phyloP scores from a whole-genome alignment of 92 coral and sea anemone genomes.

The Siderastrea radians region DNA sequence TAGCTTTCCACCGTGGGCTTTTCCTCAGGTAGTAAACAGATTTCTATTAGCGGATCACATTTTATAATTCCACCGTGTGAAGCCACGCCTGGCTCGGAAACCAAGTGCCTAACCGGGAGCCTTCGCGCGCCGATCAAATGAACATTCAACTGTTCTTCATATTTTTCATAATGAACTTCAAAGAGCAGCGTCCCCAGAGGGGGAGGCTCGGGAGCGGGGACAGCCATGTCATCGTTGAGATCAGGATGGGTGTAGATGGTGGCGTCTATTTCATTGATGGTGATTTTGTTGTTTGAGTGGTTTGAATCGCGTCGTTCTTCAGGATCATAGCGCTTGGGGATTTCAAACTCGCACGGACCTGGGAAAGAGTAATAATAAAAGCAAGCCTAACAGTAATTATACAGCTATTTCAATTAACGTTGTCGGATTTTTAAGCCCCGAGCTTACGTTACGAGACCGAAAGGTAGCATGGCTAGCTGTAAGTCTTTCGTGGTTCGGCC shows the following conservation, averaged over 20 bases:
- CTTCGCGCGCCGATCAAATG: slow-evolving; percentile 71
- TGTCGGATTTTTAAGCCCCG: no score
- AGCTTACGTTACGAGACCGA: no score
- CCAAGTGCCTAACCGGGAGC: slow-evolving; percentile 81
- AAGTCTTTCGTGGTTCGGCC: no score
- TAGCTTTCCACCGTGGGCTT: slow-evolving; percentile 83
- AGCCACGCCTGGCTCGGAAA: slow-evolving; percentile 67
- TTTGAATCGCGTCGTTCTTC: slow-evolving; percentile 56
- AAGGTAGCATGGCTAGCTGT: no score
- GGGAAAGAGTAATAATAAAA: background rate
- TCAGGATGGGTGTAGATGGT: slow-evolving; percentile 56
- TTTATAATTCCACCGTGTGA: slow-evolving; percentile 56
- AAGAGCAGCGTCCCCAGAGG: slow-evolving; percentile 77
- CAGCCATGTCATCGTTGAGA: slow-evolving; percentile 4
- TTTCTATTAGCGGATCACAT: slow-evolving; percentile 73
- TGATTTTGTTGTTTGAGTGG: slow-evolving; percentile 34
- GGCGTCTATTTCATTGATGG: slow-evolving; percentile 58
- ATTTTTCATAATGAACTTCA: slow-evolving; percentile 64
- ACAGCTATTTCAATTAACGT: background rate
- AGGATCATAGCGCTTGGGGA: slow-evolving; percentile 83
- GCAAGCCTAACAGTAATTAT: no score
- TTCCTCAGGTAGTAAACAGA: slow-evolving; percentile 86
- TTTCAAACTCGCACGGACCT: slow-evolving; percentile 70
- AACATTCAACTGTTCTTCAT: slow-evolving; percentile 70
- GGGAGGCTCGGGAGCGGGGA: slow-evolving; percentile 62